Evolutionary conservation across 2,888 invertebrate species (phyloP), one percentile per base, ranked within the genome.

Genomic region (Acanthosoma haemorrhoidale): DNA sequence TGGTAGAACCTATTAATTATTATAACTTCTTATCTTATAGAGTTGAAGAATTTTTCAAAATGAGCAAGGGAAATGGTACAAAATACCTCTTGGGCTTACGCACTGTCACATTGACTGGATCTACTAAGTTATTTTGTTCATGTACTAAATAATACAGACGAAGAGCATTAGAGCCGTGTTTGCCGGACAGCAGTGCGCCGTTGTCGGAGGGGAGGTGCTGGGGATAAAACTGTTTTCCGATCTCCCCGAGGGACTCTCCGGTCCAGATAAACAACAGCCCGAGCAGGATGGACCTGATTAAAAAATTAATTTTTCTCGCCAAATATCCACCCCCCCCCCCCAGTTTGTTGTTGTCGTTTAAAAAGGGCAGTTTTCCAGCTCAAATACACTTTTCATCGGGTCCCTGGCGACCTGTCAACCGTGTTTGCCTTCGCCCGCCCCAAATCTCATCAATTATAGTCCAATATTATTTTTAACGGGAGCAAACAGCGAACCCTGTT

Each of bases 401-500:
- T 51, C 51, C 51, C 51, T 51, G 51, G 51, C 29, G 25, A 51
- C 29, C 51, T 51, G 51, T 51, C 51, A 51, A n/a, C 25, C 25
- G 8, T 51, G 51, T 51, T 51, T 51, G 51, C 51, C 25, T 25
- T 51, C n/a, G 13, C 59, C 16, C 59, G 16, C 29, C 32, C 59
- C 34, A 59, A 59, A 59, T 59, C 59, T 59, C 59, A 59, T 59
- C 59, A 59, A 59, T 59, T 59, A 59, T 34, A 31, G 32, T 31
- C 59, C 34, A 34, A 59, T 59, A 59, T 59, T 59, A 59, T 59
- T 59, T 59, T 59, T 59, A 59, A 59, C 59, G 11, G 59, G 9
- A 11, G 59, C 32, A 59, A 59, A 59, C 59, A 32, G 32, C 58
- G 15, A 6, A 29, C 34, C 59, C 32, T 59, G 58, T 59, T 59